Percentiles rank a stretch among this genome's conserved stretches.
Evolutionary conservation across 2,888 invertebrate species (phyloP).

Genomic region (Pyrrhosoma nymphula): DNA sequence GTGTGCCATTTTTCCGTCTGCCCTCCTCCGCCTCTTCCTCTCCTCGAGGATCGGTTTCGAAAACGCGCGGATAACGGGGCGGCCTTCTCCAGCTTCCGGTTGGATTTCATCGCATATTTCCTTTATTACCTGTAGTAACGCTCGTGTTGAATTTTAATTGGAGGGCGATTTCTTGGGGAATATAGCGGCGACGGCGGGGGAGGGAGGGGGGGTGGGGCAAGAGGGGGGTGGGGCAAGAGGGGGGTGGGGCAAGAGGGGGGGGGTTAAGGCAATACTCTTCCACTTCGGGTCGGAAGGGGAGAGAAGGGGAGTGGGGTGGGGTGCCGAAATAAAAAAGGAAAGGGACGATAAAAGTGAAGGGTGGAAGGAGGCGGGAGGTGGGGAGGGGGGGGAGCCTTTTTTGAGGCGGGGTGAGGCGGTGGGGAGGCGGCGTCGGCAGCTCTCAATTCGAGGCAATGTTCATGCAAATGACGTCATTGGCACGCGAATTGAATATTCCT

Average conservation of each 20-base stretch:
- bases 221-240: neutral
- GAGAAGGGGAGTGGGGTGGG: too few species aligned
- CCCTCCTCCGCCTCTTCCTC: neutral
- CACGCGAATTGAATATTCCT: constrained; percentile 9
- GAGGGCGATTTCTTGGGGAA: constrained; percentile 3
- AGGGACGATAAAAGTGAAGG: too few species aligned
- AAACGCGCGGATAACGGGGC: neutral
- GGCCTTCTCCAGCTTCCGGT: neutral
- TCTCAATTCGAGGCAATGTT: neutral
- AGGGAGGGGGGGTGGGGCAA: neutral
- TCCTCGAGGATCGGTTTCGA: neutral
- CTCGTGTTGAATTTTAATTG: constrained; percentile 18
- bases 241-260: too few species aligned
- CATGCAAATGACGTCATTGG: constrained; percentile 17
- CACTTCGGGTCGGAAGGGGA: too few species aligned
- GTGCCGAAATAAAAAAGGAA: too few species aligned
- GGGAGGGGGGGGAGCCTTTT: neutral
- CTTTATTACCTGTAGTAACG: constrained; percentile 3
- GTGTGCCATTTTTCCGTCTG: too few species aligned
- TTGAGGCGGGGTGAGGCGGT: neutral
- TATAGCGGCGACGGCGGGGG: neutral
- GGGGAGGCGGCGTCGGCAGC: neutral
- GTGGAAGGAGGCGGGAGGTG: neutral
- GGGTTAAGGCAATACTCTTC: too few species aligned
- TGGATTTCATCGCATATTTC: constrained; percentile 11